Evolutionary conservation across 2,797 vertebrate genomes (phyloP).

Genomic region (Rhinatrema bivittatum): DNA sequence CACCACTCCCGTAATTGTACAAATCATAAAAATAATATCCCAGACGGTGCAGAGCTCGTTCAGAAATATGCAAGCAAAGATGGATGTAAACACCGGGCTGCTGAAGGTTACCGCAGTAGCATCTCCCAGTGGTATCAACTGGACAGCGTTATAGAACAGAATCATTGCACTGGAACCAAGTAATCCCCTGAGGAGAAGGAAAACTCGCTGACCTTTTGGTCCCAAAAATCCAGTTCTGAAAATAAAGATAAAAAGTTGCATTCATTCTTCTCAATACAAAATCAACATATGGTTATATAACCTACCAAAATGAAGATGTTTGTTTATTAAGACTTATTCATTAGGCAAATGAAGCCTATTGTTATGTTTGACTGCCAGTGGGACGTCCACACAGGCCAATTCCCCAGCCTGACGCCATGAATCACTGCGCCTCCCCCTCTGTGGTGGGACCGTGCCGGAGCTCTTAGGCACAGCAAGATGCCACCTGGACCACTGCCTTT

Average conservation of each 20-base stretch:
- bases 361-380: too few species aligned
- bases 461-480: too few species aligned
- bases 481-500: too few species aligned
- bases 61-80: conserved; percentile 91
- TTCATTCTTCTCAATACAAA: too few species aligned
- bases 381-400: too few species aligned
- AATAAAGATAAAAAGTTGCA: conserved; percentile 42
- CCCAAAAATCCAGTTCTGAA: conserved; percentile 87
- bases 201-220: conserved; percentile 77
- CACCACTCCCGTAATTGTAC: conserved; percentile 79
- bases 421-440: too few species aligned
- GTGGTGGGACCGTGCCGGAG: too few species aligned
- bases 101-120: conserved; percentile 90
- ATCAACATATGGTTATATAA: too few species aligned
- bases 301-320: too few species aligned
- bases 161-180: conserved; percentile 86
- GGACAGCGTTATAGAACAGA: conserved; percentile 85
- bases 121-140: conserved; percentile 90
- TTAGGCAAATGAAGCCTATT: too few species aligned
- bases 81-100: conserved; percentile 84
- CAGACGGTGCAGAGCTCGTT: conserved; percentile 85
- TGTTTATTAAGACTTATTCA: too few species aligned
- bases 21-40: conserved; percentile 83
- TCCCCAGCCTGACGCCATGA: too few species aligned
- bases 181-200: conserved; percentile 79